A percentile compares a stretch with the other conserved stretches of the same genome.
Evolutionary conservation across 2,113 vertebrate species (phyloP).

Genomic region (Capreolus pygargus): DNA sequence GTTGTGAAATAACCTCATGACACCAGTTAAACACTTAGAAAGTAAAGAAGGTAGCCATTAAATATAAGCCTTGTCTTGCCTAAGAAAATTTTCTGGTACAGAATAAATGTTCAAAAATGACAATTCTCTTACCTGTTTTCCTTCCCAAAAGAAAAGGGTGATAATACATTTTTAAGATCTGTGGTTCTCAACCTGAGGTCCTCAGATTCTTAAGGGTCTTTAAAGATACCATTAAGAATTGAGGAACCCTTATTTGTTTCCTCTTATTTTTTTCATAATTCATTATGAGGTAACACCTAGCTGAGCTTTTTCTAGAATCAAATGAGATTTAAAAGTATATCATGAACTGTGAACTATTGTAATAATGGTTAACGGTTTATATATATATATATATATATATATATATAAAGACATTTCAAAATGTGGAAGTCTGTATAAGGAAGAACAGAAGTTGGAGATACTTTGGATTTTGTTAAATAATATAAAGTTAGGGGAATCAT

Average conservation of each 20-base stretch:
- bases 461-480: slow-evolving; percentile 26
- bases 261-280: not conserved
- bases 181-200: slow-evolving; percentile 4
- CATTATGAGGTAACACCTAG: slow-evolving; percentile 34
- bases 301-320: slow-evolving; percentile 13
- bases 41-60: slow-evolving; percentile 12
- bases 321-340: not conserved
- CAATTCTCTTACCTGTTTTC: not conserved
- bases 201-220: not conserved
- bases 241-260: not conserved
- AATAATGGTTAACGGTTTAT: not conserved
- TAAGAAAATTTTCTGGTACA: not conserved
- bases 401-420: not conserved
- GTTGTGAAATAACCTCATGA: not conserved
- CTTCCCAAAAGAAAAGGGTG: slow-evolving; percentile 14
- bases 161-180: not conserved
- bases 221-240: slow-evolving; percentile 21
- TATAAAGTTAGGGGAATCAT: not conserved
- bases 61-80: slow-evolving; percentile 12
- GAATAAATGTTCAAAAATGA: not conserved
- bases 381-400: not conserved
- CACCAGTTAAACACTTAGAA: not conserved
- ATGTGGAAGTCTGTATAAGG: not conserved
- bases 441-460: not conserved
- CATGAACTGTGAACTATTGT: not conserved